Conservation (phyloP, 2,888 invertebrate genomes). For the Cylindroiulus punctatus region DNA sequence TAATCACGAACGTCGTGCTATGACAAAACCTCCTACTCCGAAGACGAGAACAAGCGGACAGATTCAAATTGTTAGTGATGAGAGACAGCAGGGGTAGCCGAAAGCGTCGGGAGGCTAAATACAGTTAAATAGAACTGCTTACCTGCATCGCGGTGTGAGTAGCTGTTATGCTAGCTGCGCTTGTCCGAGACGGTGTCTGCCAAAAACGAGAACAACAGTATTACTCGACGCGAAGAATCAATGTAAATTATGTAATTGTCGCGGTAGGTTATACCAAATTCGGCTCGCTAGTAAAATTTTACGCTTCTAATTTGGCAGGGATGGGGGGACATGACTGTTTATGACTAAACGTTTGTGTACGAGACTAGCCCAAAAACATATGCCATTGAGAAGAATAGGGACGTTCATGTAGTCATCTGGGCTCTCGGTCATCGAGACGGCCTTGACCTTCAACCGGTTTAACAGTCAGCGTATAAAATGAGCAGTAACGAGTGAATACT, state of each 20-base stretch:
- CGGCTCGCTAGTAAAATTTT: background rate
- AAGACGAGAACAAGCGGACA: background rate
- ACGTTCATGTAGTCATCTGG: too few species aligned
- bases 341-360: too few species aligned
- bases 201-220: background rate
- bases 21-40: background rate
- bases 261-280: background rate
- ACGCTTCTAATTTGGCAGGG: too few species aligned
- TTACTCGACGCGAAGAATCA: background rate
- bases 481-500: background rate
- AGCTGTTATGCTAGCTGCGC: constrained; percentile 46
- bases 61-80: background rate
- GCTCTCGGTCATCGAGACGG: too few species aligned
- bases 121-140: background rate
- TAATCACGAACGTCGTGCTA: background rate
- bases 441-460: too few species aligned
- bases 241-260: background rate
- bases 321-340: too few species aligned
- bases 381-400: too few species aligned
- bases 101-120: background rate
- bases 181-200: constrained; percentile 39
- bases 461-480: too few species aligned
- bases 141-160: constrained; percentile 55
- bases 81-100: background rate
- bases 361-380: too few species aligned